Conservation (phyloP, 1,140 invertebrate species). For the Periplaneta americana region DNA sequence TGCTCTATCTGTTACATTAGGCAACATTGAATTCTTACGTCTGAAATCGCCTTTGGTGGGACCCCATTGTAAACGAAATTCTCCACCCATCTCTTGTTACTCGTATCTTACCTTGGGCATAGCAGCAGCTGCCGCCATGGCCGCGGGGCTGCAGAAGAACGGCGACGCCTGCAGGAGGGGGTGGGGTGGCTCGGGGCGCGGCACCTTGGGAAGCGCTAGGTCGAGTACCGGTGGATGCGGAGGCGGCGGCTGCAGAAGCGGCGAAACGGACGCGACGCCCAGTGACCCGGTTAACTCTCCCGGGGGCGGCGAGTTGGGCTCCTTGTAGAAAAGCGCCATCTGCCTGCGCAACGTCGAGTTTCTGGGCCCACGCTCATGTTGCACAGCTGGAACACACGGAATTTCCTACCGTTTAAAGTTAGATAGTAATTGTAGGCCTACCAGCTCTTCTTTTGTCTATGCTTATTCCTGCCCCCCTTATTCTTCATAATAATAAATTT, state of each 20-base stretch:
- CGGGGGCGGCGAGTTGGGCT: slow-evolving; percentile 38
- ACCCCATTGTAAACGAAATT: too few relatives aligned
- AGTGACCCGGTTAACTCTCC: slow-evolving; percentile 24
- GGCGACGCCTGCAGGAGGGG: slow-evolving; percentile 29
- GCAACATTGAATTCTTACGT: too few relatives aligned
- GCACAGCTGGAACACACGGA: slow-evolving; percentile 69
- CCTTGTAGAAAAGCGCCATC: slow-evolving; percentile 69
- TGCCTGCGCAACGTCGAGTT: slow-evolving; percentile 87
- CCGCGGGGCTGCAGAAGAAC: slow-evolving; percentile 24
- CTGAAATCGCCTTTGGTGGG: too few relatives aligned
- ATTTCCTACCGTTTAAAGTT: neutral
- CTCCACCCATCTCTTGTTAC: too few relatives aligned
- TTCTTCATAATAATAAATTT: too few relatives aligned
- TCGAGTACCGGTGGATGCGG: neutral
- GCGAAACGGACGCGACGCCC: neutral
- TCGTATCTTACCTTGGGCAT: neutral
- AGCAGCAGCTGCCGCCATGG: neutral
- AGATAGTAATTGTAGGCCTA: too few relatives aligned
- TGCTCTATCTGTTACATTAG: too few relatives aligned
- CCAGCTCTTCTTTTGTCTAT: too few relatives aligned
- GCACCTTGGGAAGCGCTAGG: neutral
- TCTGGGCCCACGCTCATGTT: slow-evolving; percentile 95
- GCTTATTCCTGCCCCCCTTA: too few relatives aligned
- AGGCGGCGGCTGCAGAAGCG: neutral
- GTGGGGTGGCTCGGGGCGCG: neutral